A percentile compares a stretch with the other conserved stretches of the same genome.
phyloP scores from a whole-genome alignment of 2,888 invertebrate species.

The Cheilosia urbana region DNA sequence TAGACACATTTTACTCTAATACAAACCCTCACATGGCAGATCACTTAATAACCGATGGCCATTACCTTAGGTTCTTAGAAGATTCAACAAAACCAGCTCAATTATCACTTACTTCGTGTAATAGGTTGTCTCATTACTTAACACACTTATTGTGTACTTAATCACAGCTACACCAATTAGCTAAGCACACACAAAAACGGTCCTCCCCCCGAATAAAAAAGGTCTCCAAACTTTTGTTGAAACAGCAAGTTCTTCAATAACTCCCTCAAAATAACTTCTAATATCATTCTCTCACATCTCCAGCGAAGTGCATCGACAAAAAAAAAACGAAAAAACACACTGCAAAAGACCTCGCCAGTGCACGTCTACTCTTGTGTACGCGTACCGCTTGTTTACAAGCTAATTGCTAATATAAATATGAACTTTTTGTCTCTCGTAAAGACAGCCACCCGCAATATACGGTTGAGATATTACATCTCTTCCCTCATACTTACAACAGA shows the following conservation, averaged over 20 bases:
- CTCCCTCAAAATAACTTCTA: slow-evolving; percentile 4
- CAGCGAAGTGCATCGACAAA: slow-evolving; percentile 35
- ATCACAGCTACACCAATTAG: slow-evolving; percentile 34
- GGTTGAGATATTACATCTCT: slow-evolving; percentile 25
- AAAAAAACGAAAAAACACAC: slow-evolving; percentile 31
- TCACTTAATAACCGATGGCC: neutral
- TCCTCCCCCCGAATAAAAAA: neutral
- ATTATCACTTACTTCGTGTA: neutral
- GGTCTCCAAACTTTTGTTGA: slow-evolving; percentile 9
- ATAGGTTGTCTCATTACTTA: slow-evolving; percentile 6
- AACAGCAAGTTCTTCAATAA: slow-evolving; percentile 8
- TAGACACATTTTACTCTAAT: neutral
- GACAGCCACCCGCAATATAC: slow-evolving; percentile 41
- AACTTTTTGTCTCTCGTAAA: slow-evolving; percentile 33
- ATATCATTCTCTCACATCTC: slow-evolving; percentile 44
- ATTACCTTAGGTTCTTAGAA: too few species aligned
- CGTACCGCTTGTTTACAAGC: slow-evolving; percentile 48
- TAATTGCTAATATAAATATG: slow-evolving; percentile 51
- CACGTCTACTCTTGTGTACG: slow-evolving; percentile 17
- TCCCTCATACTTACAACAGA: slow-evolving; percentile 10
- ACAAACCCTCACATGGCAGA: neutral
- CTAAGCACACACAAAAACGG: slow-evolving; percentile 14
- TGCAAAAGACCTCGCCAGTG: slow-evolving; percentile 32
- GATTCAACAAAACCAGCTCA: neutral
- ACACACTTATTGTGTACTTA: slow-evolving; percentile 18